Evolutionary conservation across 2,113 vertebrate genomes (phyloP).

Genomic region (Vombatus ursinus): DNA sequence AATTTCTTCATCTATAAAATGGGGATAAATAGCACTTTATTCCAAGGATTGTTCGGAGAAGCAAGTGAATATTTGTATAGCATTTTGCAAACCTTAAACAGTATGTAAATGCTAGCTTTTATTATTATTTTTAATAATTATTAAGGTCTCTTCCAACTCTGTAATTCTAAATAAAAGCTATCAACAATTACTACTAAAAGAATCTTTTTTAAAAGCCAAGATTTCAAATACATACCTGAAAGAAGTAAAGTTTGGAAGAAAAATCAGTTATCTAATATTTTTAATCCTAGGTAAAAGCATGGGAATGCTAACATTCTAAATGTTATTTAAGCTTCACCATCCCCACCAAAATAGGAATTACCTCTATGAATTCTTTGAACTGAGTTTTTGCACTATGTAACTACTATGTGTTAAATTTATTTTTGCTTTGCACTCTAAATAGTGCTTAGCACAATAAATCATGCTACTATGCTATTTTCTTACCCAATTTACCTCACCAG

Average conservation of each 20-base stretch:
- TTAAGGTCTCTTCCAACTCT: not conserved
- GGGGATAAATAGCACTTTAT: not conserved
- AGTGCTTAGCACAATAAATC: not conserved
- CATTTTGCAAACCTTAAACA: not conserved
- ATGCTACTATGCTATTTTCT: not conserved
- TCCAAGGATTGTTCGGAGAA: not conserved
- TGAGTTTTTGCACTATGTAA: not conserved
- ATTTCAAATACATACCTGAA: not conserved
- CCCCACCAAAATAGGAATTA: slow-evolving; percentile 14
- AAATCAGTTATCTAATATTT: slow-evolving; percentile 8
- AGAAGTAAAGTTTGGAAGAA: slow-evolving; percentile 21
- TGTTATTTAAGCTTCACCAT: slow-evolving; percentile 8
- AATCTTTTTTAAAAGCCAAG: not conserved
- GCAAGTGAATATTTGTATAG: not conserved
- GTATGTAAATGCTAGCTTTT: not conserved
- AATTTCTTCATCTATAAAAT: not conserved
- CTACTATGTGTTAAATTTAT: not conserved
- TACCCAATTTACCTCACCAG: not conserved
- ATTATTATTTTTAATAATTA: not conserved
- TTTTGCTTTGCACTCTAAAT: not conserved
- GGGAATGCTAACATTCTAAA: slow-evolving; percentile 14
- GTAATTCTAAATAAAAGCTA: not conserved
- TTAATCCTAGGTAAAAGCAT: not conserved
- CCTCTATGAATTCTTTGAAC: slow-evolving; percentile 16
- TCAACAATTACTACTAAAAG: not conserved